Base-by-base conservation (phyloP, 2,113 vertebrate genomes). In the Hydrochoerus hydrochaeris region DNA sequence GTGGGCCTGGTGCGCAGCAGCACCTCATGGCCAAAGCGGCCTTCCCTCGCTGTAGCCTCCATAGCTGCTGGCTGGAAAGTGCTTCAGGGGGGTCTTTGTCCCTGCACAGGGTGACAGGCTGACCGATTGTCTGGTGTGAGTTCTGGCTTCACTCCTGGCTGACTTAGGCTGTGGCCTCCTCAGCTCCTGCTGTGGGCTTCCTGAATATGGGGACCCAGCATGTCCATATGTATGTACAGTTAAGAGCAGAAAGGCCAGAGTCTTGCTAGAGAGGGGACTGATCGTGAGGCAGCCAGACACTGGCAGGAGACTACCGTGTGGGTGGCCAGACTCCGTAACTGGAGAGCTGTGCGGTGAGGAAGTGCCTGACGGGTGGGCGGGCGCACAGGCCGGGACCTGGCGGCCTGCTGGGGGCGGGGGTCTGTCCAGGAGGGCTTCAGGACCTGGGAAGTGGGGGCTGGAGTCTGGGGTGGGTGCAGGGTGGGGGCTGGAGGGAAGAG, bases 361-460 rank as follows among this genome's bases (percentile, higher is more conserved):
- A 30, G 52, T 78, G 35, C 71, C 30, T 28, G 71, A 32, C 84
- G n/a, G 30, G n/a, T 1, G 5, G 58, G 90, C 63, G 5, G 58
- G 90, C 63, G 24, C 30, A 41, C 14, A 65, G 44, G 49, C 58
- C 11, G 7, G 75, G 32, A 7, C 63, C 2, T 24, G 7, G 41
- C n/a, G n/a, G n/a, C n/a, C n/a, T n/a, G n/a, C n/a, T n/a, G n/a
- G n/a, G n/a, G n/a, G n/a, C n/a, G n/a, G n/a, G 14, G 16, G 60
- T 60, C 63, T 20, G 24, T 4, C 0, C 1, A 0, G n/a, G 28
- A 77, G 83, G 65, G 7, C 0, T 0, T 41, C 4, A 1, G 44
- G 38, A 49, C 2, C 7, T 86, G 0, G 57, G 38, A 63, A 16
- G 2, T 46, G 19, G 88, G 11, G 58, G 30, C 46, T 38, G 57